phyloP scores from a whole-genome alignment of 2,113 vertebrate genomes.

The Oenanthe oenanthe region DNA sequence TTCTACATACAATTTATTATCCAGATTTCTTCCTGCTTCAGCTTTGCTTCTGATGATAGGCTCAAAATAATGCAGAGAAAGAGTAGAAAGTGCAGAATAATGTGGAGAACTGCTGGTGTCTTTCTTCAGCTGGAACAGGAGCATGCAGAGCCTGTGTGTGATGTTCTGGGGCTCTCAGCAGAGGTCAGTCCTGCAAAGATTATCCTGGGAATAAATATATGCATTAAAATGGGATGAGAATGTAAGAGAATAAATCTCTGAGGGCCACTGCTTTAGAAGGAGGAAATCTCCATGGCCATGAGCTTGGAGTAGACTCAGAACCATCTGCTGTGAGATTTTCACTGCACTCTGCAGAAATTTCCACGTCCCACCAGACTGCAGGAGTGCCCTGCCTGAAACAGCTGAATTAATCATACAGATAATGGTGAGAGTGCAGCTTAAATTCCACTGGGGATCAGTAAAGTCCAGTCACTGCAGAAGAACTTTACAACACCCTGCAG shows the following conservation, averaged over 20 bases:
- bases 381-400: neutral
- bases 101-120: neutral
- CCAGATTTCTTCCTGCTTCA: neutral
- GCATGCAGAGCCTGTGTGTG: neutral
- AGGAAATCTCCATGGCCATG: neutral
- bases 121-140: neutral
- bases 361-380: neutral
- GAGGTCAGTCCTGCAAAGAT: neutral
- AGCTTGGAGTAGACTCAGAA: neutral
- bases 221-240: neutral
- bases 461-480: neutral
- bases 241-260: neutral
- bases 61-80: neutral
- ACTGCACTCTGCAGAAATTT: neutral
- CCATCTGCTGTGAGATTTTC: neutral
- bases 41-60: neutral
- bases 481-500: neutral
- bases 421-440: neutral
- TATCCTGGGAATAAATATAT: neutral
- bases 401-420: neutral
- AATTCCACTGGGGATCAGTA: neutral
- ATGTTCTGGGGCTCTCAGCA: neutral
- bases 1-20: neutral
- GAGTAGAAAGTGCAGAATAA: neutral
- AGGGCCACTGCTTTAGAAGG: neutral